These are phyloP conservation scores for Drosophila miranda DNA, from an alignment of 1,140 invertebrate genomes.

Conservation along the genomic window DNA sequence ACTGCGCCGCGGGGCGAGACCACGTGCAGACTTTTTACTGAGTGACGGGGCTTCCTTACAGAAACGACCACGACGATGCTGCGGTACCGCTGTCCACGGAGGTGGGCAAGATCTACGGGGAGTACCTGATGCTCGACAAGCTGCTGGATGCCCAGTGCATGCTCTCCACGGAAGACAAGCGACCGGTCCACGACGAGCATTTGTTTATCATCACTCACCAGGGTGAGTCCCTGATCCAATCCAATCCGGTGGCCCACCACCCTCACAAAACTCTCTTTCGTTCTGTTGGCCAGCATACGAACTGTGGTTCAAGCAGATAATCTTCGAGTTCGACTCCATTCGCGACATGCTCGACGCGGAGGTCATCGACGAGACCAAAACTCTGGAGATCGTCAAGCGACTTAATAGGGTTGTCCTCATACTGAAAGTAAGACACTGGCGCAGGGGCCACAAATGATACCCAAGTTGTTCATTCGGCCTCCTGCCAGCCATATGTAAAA, in stretches of 20 bases:
- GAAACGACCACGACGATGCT: constrained; percentile 69
- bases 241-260: neutral
- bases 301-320: constrained; percentile 99
- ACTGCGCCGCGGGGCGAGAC: neutral
- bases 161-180: constrained; percentile 88
- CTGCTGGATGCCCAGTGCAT: constrained; percentile 93
- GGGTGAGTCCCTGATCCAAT: constrained; percentile 85
- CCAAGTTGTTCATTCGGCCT: too few species aligned
- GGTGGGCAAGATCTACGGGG: constrained; percentile 91
- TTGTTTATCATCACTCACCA: constrained; percentile 99
- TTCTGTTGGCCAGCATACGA: constrained; percentile 92
- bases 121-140: constrained; percentile 95
- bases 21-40: neutral
- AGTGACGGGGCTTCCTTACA: neutral
- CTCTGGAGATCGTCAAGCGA: constrained; percentile 95
- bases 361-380: constrained; percentile 94
- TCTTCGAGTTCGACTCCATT: constrained; percentile 98
- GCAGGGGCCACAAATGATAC: too few species aligned
- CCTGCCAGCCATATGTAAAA: neutral
- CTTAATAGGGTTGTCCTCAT: constrained; percentile 96
- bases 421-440: constrained; percentile 89
- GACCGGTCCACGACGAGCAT: constrained; percentile 97
- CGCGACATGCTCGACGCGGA: constrained; percentile 89
- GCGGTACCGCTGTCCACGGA: constrained; percentile 84
- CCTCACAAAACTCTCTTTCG: neutral